A percentile compares a stretch with the other conserved stretches of the same genome.
These are phyloP conservation scores for Etheostoma perlongum DNA, from an alignment of 2,797 vertebrate species.

Conservation along the genomic window DNA sequence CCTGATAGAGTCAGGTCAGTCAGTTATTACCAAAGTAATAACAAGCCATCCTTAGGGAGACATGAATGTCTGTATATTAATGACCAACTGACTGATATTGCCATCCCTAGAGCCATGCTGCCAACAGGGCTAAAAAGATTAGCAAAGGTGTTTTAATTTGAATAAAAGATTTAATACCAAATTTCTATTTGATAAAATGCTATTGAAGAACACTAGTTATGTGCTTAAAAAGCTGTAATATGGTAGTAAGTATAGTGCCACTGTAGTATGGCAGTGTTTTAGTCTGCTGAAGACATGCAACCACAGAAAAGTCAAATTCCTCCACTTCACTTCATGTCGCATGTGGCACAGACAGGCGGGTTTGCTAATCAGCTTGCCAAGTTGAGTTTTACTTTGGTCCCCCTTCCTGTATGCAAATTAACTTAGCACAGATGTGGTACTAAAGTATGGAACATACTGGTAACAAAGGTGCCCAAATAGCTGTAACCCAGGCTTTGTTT, in stretches of 20 bases:
- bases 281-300: conserved; percentile 7
- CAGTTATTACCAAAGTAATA: too few relatives aligned
- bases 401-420: neutral
- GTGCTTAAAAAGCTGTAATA: neutral
- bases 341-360: conserved; percentile 1
- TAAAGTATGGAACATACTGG: neutral
- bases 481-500: conserved; percentile 8
- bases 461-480: neutral
- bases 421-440: neutral
- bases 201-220: neutral
- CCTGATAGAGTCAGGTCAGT: too few relatives aligned
- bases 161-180: neutral
- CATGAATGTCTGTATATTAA: neutral
- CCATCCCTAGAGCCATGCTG: too few relatives aligned
- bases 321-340: neutral
- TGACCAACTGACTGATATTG: neutral
- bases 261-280: neutral
- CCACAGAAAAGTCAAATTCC: neutral
- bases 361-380: neutral
- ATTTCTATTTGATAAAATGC: neutral
- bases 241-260: too few relatives aligned
- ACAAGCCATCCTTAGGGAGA: neutral
- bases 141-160: neutral
- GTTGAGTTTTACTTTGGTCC: neutral
- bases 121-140: neutral